These are phyloP conservation scores for Rhincodon typus DNA, from an alignment of 2,797 vertebrate genomes.

Conservation along the genomic window DNA sequence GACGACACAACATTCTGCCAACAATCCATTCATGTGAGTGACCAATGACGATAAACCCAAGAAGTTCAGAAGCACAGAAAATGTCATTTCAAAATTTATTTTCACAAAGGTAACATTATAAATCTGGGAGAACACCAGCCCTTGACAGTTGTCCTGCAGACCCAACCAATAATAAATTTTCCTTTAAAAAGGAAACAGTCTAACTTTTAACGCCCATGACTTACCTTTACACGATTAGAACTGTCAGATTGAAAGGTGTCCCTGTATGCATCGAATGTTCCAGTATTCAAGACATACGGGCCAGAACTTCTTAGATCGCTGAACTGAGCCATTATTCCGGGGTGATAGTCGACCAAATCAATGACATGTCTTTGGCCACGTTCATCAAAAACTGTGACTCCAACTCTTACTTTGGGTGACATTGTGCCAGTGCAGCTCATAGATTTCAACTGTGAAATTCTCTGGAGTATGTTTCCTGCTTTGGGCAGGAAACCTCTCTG, in stretches of 20 bases:
- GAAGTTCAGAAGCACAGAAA: background rate
- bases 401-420: constrained; percentile 66
- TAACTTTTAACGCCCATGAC: constrained; percentile 39
- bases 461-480: constrained; percentile 67
- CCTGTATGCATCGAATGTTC: constrained; percentile 72
- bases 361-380: constrained; percentile 64
- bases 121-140: background rate
- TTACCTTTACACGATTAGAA: constrained; percentile 70
- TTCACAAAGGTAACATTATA: background rate
- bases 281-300: constrained; percentile 68
- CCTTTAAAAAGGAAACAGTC: background rate
- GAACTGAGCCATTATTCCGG: constrained; percentile 67
- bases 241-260: constrained; percentile 64
- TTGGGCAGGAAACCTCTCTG: constrained; percentile 76
- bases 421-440: constrained; percentile 77
- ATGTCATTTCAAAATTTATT: too few relatives aligned
- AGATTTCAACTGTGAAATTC: constrained; percentile 70
- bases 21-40: background rate
- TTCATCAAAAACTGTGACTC: constrained; percentile 67
- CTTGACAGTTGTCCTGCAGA: background rate
- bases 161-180: background rate
- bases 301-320: constrained; percentile 62
- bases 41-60: background rate
- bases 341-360: constrained; percentile 70
- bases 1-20: too few relatives aligned